phyloP scores from a whole-genome alignment of 2,797 vertebrate genomes.

The Delichon dasypus region DNA sequence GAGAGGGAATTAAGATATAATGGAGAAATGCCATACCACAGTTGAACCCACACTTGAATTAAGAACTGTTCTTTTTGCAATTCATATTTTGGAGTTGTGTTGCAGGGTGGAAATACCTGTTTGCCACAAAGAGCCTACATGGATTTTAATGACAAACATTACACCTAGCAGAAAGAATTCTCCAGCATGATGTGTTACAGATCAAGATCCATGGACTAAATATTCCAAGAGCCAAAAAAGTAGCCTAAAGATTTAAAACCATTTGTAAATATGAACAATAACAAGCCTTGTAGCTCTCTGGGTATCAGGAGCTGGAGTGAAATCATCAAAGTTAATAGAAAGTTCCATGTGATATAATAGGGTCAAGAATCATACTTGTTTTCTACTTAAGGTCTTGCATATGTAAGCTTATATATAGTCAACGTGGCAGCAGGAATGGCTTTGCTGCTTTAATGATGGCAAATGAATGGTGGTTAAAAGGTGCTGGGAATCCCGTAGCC shows the following conservation, averaged over 20 bases:
- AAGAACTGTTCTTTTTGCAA: not conserved
- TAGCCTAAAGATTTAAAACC: not conserved
- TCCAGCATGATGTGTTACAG: not conserved
- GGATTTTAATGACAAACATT: not conserved
- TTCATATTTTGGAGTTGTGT: not conserved
- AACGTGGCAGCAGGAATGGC: not conserved
- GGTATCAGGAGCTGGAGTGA: not conserved
- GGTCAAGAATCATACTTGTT: not conserved
- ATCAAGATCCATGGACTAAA: not conserved
- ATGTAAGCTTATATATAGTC: not conserved
- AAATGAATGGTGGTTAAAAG: not conserved
- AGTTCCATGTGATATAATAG: not conserved
- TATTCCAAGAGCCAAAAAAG: not conserved
- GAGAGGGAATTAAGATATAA: not conserved
- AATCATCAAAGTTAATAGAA: not conserved
- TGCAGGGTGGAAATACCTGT: not conserved
- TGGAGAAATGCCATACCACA: not conserved
- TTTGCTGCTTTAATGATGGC: not conserved
- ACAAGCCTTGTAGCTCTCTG: not conserved
- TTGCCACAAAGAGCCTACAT: fast-evolving
- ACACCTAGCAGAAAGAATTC: not conserved
- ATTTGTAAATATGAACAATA: not conserved
- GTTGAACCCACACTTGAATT: not conserved
- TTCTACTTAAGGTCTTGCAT: not conserved
- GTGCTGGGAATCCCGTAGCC: not conserved